These are phyloP conservation scores for Triplophysa siluroides DNA, from an alignment of 2,113 vertebrate species.

Conservation along the genomic window DNA sequence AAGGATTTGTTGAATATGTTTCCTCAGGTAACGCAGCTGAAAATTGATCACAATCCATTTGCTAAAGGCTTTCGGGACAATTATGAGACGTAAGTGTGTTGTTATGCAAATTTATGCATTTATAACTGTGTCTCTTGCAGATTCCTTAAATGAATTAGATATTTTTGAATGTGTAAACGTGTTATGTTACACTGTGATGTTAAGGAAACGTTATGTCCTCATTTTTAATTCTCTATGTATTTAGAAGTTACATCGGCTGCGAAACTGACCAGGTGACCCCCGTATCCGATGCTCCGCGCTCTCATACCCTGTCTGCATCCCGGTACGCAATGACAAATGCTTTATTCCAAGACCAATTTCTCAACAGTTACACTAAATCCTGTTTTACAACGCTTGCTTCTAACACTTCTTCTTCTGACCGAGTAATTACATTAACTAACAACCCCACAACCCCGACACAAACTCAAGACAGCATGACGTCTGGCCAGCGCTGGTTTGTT, in stretches of 20 bases:
- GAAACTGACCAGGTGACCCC: slow-evolving; percentile 84
- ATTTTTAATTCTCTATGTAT: slow-evolving; percentile 20
- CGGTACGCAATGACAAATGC: slow-evolving; percentile 83
- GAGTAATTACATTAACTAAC: slow-evolving; percentile 80
- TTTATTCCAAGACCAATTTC: slow-evolving; percentile 85
- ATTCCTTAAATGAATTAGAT: neutral
- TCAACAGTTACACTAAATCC: slow-evolving; percentile 84
- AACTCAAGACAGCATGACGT: slow-evolving; percentile 71
- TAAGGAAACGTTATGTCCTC: neutral
- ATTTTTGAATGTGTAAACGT: neutral
- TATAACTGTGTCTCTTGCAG: slow-evolving; percentile 1
- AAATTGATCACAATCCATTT: slow-evolving; percentile 89
- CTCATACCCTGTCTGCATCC: slow-evolving; percentile 82
- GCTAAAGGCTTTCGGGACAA: slow-evolving; percentile 90
- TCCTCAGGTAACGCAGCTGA: slow-evolving; percentile 83
- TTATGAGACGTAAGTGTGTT: slow-evolving; percentile 83
- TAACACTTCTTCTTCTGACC: slow-evolving; percentile 73
- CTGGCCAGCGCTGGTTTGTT: slow-evolving; percentile 84
- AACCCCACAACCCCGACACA: slow-evolving; percentile 82
- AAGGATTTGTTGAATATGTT: neutral
- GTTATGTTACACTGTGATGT: too few species aligned
- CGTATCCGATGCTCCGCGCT: slow-evolving; percentile 81
- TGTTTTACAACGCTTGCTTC: slow-evolving; percentile 76
- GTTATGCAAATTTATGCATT: neutral
- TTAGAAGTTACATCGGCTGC: slow-evolving; percentile 85